A percentile compares a stretch with the other conserved stretches of the same genome.
Conservation (phyloP, 2,797 vertebrate genomes). For the Florisuga fusca region DNA sequence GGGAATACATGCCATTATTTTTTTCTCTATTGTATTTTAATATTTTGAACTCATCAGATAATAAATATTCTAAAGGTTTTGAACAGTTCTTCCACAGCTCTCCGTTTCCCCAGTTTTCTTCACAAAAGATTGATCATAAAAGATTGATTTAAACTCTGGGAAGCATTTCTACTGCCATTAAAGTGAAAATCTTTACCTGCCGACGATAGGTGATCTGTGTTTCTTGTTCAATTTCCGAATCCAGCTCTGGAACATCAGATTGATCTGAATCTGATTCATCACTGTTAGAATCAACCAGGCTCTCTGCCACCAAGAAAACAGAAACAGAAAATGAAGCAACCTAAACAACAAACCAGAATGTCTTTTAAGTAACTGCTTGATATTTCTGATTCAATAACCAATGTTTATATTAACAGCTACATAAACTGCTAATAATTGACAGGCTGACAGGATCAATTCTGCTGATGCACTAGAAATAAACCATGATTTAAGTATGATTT, state of each 20-base stretch:
- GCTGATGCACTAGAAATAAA: conserved; percentile 4
- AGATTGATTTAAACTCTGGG: background rate
- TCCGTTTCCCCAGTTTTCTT: background rate
- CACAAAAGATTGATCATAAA: background rate
- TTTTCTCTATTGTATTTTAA: background rate
- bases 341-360: background rate
- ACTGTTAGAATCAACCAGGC: conserved; percentile 93
- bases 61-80: background rate
- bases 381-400: conserved; percentile 15
- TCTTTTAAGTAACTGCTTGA: conserved; percentile 11
- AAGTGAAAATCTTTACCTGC: conserved; percentile 82
- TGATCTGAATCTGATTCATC: conserved; percentile 98
- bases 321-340: conserved; percentile 2
- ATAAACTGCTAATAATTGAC: background rate
- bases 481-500: background rate
- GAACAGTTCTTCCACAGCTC: background rate
- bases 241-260: conserved; percentile 98
- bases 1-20: background rate
- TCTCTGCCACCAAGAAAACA: conserved; percentile 83
- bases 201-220: conserved; percentile 94
- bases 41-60: background rate
- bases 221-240: conserved; percentile 99
- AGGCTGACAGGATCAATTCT: background rate
- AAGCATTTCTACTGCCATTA: background rate
- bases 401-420: background rate